Conservation (phyloP, 2,797 vertebrate genomes). For the Pantherophis alleghaniensis region DNA sequence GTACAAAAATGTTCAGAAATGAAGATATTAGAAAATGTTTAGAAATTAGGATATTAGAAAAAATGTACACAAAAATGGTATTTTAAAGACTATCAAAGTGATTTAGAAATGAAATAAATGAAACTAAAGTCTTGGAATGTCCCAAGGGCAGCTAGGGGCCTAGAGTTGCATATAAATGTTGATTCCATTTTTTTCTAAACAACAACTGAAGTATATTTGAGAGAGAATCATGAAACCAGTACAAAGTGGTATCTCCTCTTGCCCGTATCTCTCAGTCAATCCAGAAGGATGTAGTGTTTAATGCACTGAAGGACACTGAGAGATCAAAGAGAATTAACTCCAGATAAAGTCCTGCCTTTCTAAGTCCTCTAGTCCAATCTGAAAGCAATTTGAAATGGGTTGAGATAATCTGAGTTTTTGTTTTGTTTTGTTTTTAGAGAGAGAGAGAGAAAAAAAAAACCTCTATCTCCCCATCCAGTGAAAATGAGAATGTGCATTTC, state of each 20-base stretch:
- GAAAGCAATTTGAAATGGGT: not conserved
- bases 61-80: not conserved
- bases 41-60: not conserved
- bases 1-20: not conserved
- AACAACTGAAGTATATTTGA: not conserved
- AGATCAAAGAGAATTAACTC: not conserved
- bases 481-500: not conserved
- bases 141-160: not conserved
- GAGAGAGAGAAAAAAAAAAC: not conserved
- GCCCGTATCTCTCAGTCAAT: not conserved
- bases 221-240: not conserved
- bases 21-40: not conserved
- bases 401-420: not conserved
- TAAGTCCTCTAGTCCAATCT: not conserved
- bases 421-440: not conserved
- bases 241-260: not conserved
- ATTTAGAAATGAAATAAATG: not conserved
- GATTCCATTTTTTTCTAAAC: not conserved
- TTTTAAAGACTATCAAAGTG: not conserved
- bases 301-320: not conserved
- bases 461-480: not conserved
- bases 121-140: not conserved
- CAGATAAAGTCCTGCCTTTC: not conserved
- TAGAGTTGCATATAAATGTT: not conserved
- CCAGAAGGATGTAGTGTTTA: not conserved